phyloP scores from a whole-genome alignment of 2,888 invertebrate species.

The Drosophila greeni region DNA sequence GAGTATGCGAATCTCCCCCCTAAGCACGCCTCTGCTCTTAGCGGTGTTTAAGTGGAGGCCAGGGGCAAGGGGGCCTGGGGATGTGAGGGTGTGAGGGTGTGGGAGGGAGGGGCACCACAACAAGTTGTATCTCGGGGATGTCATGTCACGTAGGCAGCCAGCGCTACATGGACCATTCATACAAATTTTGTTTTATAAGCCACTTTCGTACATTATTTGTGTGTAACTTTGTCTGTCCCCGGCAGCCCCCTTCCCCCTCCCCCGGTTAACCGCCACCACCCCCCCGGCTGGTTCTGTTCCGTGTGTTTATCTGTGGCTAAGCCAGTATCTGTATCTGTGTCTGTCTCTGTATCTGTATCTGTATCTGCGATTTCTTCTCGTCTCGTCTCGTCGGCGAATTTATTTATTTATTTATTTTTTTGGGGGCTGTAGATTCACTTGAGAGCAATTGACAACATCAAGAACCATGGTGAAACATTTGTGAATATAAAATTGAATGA shows the following conservation, averaged over 20 bases:
- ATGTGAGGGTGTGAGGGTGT: neutral
- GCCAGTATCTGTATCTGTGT: conserved; percentile 19
- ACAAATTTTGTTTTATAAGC: conserved; percentile 74
- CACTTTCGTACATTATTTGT: conserved; percentile 70
- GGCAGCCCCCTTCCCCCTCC: neutral
- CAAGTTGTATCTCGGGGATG: conserved; percentile 65
- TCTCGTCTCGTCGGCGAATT: conserved; percentile 12
- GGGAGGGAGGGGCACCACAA: conserved; percentile 48
- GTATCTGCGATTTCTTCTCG: conserved; percentile 22
- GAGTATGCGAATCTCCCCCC: neutral
- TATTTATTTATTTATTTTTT: conserved; percentile 14
- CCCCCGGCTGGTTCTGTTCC: conserved; percentile 24
- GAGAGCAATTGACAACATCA: conserved; percentile 37
- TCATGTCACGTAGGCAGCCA: conserved; percentile 67
- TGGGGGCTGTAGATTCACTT: conserved; percentile 28
- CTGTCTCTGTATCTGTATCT: neutral
- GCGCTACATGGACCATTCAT: conserved; percentile 72
- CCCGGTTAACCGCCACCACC: neutral
- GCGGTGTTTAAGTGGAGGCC: neutral
- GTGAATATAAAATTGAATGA: neutral
- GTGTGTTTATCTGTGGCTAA: conserved; percentile 48
- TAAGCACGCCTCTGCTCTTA: neutral
- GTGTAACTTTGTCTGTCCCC: conserved; percentile 61
- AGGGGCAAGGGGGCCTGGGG: too few species aligned
- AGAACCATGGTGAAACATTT: conserved; percentile 34